Base-by-base conservation (phyloP, 2,797 vertebrate genomes). In the Taeniopygia guttata region DNA sequence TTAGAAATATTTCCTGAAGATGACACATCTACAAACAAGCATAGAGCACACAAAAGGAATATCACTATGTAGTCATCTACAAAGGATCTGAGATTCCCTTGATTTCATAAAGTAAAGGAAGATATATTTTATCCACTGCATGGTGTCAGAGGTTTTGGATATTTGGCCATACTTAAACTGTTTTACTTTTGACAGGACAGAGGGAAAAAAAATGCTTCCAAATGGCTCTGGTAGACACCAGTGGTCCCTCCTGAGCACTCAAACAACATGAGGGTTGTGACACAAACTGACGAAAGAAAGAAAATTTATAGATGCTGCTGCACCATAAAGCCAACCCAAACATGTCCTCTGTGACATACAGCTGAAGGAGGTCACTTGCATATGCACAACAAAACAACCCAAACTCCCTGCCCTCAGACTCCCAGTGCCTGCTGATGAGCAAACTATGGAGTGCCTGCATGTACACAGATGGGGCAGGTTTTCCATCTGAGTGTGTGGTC, bases 251-350 rank as follows among this genome's bases (percentile, higher is more conserved):
- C 82, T 4, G 3, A 72, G 36, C 74, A 38, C 73, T 95, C 84
- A 82, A 93, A 89, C 51, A 84, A 59, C 72, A 93, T 11, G 30
- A 96, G 96, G 27, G 66, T 51, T 93, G 86, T 36, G 81, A 85
- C 84, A 96, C 60, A 89, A 86, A 91, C 10, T 85, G 88, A 96
- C 90, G 86, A 95, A 95, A 85, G 83, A 89, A 92, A 95, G 62
- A 83, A 97, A 97, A 96, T 85, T 59, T 75, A 89, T 74, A 76
- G 90, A 73, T 91, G 82, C 22, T 87, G 85, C 69, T 85, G 80
- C 46, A 82, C 80, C 59, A 48, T 79, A 90, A 88, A 90, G 87
- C 95, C 96, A 96, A 94, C 15, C 43, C 75, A 95, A 97, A 96
- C 66, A 94, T 86, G 64, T 84, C 74, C 63, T 90, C 78, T 76